Base-by-base conservation (phyloP, 2,888 invertebrate genomes). In the Dastarcus helophoroides region DNA sequence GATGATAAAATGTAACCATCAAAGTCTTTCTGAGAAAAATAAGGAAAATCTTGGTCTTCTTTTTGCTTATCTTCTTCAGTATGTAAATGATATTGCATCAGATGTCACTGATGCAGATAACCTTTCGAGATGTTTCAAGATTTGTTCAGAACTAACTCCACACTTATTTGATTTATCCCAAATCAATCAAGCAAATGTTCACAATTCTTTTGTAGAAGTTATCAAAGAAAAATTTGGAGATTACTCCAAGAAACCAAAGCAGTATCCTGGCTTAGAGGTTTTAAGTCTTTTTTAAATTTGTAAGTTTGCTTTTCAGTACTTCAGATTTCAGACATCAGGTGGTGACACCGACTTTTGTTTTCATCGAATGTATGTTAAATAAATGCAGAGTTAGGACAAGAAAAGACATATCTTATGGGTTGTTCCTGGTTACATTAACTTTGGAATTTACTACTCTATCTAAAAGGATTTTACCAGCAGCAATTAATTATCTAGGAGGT, bases 291-390 rank as follows among this genome's bases (percentile, higher is more conserved):
- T 76, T 94, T 36, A 90, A 91, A 63, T 51, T 89, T 39, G 69
- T 88, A 3, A 76, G 82, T 4, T 59, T 81, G 23, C 54, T 94
- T 31, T 95, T 84, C 60, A 83, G 93, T 1, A 79, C 90, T 0
- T 90, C 93, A 0, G 94, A 95, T 62, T 88, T 81, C 54, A 69
- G 79, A 22, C 94, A 95, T 68, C 79, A 79, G 1, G 74, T 94
- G 3, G 80, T 82, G n/a, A 86, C 86, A 8, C 90, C 91, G n/a
- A 66, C 69, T 44, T 65, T 84, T 43, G 65, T 85, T 39, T 86
- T 91, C 45, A 83, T 93, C 62, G 73, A 80, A 21, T 80, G 89
- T 56, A 79, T 91, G 49, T 58, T 88, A 44, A 66, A 69, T 2
- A 64, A 66, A 44, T 72, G 77, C 30, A 70, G 67, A 42, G 71